Evolutionary conservation across 2,797 vertebrate species (phyloP).

Genomic region (Sebastes oblongus): DNA sequence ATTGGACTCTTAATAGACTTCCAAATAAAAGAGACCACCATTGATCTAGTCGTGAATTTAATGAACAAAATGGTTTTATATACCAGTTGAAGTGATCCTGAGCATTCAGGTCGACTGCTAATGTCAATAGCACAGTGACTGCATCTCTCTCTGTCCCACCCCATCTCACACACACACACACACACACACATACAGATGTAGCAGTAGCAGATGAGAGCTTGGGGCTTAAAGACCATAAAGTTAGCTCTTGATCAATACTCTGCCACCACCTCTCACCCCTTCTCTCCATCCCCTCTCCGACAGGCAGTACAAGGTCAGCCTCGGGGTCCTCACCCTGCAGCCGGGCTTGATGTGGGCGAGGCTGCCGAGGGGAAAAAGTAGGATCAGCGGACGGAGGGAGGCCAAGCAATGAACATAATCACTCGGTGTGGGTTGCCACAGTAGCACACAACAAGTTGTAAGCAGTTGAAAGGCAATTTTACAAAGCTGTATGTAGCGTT

Average conservation of each 20-base stretch:
- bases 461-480: not conserved
- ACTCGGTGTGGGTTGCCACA: not conserved
- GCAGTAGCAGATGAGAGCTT: constrained; percentile 14
- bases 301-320: constrained; percentile 50
- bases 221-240: constrained; percentile 54
- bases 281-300: constrained; percentile 2
- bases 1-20: constrained; percentile 20
- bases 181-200: not conserved
- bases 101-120: not conserved
- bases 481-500: not conserved
- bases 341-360: not conserved
- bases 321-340: constrained; percentile 22
- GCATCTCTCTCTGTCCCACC: not conserved
- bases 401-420: constrained; percentile 50
- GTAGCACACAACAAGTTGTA: not conserved
- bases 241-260: constrained; percentile 48
- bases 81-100: constrained; percentile 7
- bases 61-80: constrained; percentile 36
- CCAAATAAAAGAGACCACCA: constrained; percentile 14
- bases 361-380: constrained; percentile 7
- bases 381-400: constrained; percentile 7
- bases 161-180: not conserved
- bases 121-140: not conserved
- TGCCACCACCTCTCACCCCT: constrained; percentile 20
- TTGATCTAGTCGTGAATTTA: constrained; percentile 27